phyloP scores from a whole-genome alignment of 1,140 invertebrate genomes.

The Zeugodacus cucurbitae region DNA sequence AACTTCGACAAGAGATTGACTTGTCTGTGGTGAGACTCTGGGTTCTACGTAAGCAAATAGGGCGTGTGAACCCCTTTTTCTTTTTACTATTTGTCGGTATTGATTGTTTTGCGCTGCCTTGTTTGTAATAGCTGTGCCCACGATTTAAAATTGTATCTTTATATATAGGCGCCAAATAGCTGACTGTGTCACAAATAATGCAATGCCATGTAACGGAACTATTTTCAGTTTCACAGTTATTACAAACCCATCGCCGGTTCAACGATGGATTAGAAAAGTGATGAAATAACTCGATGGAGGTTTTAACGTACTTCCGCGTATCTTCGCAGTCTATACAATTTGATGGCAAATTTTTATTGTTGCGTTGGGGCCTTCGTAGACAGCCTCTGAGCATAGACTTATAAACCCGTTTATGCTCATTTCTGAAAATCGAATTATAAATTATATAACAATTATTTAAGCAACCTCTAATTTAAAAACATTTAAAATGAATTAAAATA shows the following conservation, averaged over 20 bases:
- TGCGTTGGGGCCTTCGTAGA: constrained; percentile 59
- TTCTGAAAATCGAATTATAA: constrained; percentile 45
- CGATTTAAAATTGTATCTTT: constrained; percentile 55
- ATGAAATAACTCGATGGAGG: constrained; percentile 60
- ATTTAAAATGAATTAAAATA: too few relatives aligned
- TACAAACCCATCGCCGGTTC: constrained; percentile 62
- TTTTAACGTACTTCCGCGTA: constrained; percentile 62
- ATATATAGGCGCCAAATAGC: constrained; percentile 64
- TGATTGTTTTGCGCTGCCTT: constrained; percentile 32
- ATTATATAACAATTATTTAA: too few relatives aligned
- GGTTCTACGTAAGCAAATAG: constrained; percentile 53
- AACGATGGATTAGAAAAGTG: constrained; percentile 64
- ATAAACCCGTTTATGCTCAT: constrained; percentile 56
- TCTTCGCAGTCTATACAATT: constrained; percentile 64
- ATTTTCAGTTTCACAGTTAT: constrained; percentile 59
- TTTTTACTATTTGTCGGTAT: constrained; percentile 38
- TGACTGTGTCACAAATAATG: constrained; percentile 63
- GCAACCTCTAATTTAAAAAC: too few relatives aligned
- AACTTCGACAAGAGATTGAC: constrained; percentile 56
- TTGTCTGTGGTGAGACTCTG: constrained; percentile 62
- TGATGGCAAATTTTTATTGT: constrained; percentile 57
- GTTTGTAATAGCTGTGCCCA: constrained; percentile 13
- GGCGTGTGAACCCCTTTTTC: constrained; percentile 37
- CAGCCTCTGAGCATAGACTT: constrained; percentile 63
- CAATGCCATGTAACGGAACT: constrained; percentile 66